phyloP scores from a whole-genome alignment of 2,888 invertebrate genomes.

The Polylopha cassiicola region DNA sequence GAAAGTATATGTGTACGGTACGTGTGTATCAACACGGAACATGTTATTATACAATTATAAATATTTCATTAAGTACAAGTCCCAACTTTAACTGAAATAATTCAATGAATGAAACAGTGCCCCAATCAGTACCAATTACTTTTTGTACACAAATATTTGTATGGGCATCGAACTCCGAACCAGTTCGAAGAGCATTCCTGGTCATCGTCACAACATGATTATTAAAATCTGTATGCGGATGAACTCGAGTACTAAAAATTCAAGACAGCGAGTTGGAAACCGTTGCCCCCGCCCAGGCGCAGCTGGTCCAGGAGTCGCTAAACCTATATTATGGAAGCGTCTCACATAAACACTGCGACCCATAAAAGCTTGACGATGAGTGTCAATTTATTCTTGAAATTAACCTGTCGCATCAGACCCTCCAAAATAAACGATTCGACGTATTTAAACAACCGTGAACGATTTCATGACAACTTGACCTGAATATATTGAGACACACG shows the following conservation, averaged over 20 bases:
- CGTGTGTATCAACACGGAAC: no score
- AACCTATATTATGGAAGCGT: conserved; percentile 54
- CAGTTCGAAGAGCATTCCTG: conserved; percentile 20
- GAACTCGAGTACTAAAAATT: conserved; percentile 53
- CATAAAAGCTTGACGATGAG: conserved; percentile 49
- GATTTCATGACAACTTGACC: conserved; percentile 4
- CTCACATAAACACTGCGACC: conserved; percentile 48
- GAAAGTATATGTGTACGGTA: no score
- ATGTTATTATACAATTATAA: no score
- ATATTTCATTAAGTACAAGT: conserved; percentile 19
- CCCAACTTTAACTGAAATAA: no score
- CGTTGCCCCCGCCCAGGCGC: conserved; percentile 57
- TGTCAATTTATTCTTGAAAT: conserved; percentile 72
- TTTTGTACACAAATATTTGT: conserved; percentile 21
- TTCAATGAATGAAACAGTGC: conserved; percentile 20
- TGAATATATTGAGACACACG: background rate
- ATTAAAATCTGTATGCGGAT: conserved; percentile 26
- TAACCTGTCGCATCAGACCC: conserved; percentile 57
- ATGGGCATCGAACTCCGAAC: conserved; percentile 23
- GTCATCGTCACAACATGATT: conserved; percentile 23
- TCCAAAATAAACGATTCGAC: conserved; percentile 14
- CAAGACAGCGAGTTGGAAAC: conserved; percentile 42
- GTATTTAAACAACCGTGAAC: conserved; percentile 14
- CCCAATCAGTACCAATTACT: conserved; percentile 18
- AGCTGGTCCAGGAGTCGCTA: conserved; percentile 52